phyloP scores from a whole-genome alignment of 2,797 vertebrate genomes.

The Scleropages formosus region DNA sequence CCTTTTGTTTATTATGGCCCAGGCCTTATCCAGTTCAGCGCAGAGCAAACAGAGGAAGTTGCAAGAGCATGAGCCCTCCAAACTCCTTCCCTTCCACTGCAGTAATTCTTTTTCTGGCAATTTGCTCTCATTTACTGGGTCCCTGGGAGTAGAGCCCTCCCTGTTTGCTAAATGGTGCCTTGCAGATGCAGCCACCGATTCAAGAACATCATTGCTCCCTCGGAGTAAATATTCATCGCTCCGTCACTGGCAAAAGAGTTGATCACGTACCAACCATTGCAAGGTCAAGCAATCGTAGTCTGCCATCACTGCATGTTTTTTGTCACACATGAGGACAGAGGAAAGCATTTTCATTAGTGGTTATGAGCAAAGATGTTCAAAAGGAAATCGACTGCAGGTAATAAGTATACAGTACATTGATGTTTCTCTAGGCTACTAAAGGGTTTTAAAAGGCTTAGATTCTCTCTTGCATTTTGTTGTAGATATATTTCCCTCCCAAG shows the following conservation, averaged over 20 bases:
- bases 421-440: background rate
- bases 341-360: background rate
- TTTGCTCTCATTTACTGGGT: conserved; percentile 55
- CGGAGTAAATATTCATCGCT: background rate
- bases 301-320: no score
- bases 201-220: background rate
- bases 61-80: conserved; percentile 29
- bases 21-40: background rate
- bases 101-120: conserved; percentile 52
- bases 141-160: conserved; percentile 53
- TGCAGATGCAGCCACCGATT: background rate
- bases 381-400: background rate
- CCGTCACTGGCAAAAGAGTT: background rate
- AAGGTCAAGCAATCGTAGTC: background rate
- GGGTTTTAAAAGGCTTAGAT: background rate
- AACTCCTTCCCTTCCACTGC: conserved; percentile 51
- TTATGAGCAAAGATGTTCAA: background rate
- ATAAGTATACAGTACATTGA: background rate
- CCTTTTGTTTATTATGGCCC: background rate
- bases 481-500: background rate
- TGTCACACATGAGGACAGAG: background rate
- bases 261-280: background rate
- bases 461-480: background rate
- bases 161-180: background rate
- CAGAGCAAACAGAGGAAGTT: conserved; percentile 29